Percentiles rank a stretch among this genome's conserved stretches.
These are phyloP conservation scores for Psilopsiagon aurifrons DNA, from an alignment of 2,113 vertebrate genomes.

Conservation along the genomic window DNA sequence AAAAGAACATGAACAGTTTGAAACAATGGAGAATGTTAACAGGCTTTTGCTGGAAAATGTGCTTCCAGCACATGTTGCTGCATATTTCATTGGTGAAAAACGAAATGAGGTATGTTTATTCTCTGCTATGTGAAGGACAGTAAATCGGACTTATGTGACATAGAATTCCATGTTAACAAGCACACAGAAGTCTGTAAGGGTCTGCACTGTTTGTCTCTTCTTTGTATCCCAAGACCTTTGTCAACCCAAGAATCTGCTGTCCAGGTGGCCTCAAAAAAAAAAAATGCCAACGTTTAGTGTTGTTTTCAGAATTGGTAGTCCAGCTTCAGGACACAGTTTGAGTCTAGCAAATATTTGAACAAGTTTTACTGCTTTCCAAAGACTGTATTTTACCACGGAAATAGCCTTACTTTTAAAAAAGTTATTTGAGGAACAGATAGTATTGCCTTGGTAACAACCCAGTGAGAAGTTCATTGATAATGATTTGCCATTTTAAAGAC, in stretches of 20 bases:
- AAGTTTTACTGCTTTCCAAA: not conserved
- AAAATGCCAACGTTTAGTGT: not conserved
- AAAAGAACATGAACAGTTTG: slow-evolving; percentile 94
- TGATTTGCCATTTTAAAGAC: not conserved
- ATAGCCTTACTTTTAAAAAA: not conserved
- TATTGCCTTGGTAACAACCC: not conserved
- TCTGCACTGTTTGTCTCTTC: not conserved
- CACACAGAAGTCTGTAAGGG: not conserved
- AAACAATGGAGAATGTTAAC: slow-evolving; percentile 97
- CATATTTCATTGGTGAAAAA: slow-evolving; percentile 95
- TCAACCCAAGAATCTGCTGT: not conserved
- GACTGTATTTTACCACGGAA: not conserved
- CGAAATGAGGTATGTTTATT: slow-evolving; percentile 86
- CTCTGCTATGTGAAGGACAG: not conserved
- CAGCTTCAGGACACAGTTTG: not conserved
- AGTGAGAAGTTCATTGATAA: not conserved
- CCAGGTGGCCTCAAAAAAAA: not conserved
- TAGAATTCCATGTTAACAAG: not conserved
- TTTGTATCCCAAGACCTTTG: not conserved
- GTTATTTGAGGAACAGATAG: not conserved
- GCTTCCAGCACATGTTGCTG: slow-evolving; percentile 92
- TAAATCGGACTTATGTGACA: not conserved
- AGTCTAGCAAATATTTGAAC: not conserved
- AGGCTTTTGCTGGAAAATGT: slow-evolving; percentile 96
- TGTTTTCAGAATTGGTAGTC: not conserved